Percentiles rank a stretch among this genome's conserved stretches.
Evolutionary conservation across 1,140 invertebrate species (phyloP).

Genomic region (Cotesia typhae): DNA sequence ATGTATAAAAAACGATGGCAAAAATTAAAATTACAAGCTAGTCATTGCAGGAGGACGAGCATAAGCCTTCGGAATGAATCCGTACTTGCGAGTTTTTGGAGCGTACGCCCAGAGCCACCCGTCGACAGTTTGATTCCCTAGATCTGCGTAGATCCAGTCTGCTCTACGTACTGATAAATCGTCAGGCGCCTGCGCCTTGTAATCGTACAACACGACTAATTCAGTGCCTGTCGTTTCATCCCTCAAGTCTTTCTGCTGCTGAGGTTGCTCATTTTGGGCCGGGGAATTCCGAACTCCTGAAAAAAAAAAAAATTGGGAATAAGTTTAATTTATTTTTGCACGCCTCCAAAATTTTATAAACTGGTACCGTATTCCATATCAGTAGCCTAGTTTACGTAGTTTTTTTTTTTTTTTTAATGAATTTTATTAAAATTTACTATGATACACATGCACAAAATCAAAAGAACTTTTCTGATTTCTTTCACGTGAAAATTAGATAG

Average conservation of each 20-base stretch:
- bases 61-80: conserved; percentile 94
- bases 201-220: conserved; percentile 93
- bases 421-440: too few species aligned
- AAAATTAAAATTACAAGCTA: conserved; percentile 69
- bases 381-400: too few species aligned
- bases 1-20: conserved; percentile 31
- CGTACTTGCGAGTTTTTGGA: conserved; percentile 90
- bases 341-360: too few species aligned
- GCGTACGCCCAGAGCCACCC: conserved; percentile 96
- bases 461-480: too few species aligned
- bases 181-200: conserved; percentile 92
- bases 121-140: conserved; percentile 91
- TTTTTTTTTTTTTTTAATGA: too few species aligned
- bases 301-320: too few species aligned
- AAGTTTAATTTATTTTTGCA: too few species aligned
- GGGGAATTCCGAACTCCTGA: conserved; percentile 54
- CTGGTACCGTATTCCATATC: too few species aligned
- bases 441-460: too few species aligned
- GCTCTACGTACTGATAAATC: conserved; percentile 88
- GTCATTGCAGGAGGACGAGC: conserved; percentile 93
- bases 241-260: conserved; percentile 59
- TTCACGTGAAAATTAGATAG: too few species aligned
- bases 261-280: conserved; percentile 49
- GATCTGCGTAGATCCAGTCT: conserved; percentile 94
- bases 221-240: conserved; percentile 77